Conservation (phyloP, 2,113 vertebrate genomes). For the Mormyrus lacerda region DNA sequence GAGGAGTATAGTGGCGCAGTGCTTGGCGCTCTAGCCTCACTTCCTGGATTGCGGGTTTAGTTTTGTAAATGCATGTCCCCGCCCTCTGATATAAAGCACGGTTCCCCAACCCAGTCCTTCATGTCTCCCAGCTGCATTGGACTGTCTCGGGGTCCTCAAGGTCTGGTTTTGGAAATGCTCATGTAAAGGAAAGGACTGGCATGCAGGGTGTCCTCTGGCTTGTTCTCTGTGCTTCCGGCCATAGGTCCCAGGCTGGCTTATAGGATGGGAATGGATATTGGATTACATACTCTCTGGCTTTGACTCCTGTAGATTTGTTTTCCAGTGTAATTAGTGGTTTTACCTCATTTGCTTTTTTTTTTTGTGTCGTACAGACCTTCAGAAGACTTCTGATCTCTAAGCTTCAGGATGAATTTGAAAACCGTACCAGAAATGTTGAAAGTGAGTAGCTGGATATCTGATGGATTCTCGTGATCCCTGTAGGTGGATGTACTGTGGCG, state of each 20-base stretch:
- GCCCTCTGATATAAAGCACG: neutral
- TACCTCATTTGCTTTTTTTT: neutral
- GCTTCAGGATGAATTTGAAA: constrained; percentile 99
- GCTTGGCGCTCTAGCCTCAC: neutral
- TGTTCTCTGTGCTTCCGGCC: neutral
- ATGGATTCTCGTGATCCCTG: neutral
- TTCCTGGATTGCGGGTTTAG: neutral
- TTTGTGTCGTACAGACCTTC: constrained; percentile 73
- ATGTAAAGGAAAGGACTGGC: neutral
- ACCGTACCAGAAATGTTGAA: constrained; percentile 99
- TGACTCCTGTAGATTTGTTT: neutral
- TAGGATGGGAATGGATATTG: neutral
- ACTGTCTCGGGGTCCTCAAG: neutral
- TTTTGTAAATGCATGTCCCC: neutral
- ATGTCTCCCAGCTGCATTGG: neutral
- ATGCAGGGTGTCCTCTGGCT: neutral
- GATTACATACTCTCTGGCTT: neutral
- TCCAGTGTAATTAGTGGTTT: neutral
- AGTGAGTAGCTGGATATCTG: constrained; percentile 56
- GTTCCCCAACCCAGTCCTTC: neutral
- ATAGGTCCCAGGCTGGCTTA: neutral
- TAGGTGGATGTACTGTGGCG: neutral
- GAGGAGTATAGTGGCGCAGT: neutral
- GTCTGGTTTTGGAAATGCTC: neutral
- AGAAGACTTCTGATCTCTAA: constrained; percentile 99